Percentiles rank a stretch among this genome's conserved stretches.
phyloP scores from a whole-genome alignment of 1,140 invertebrate species.

The Drosophila quadrilineata region DNA sequence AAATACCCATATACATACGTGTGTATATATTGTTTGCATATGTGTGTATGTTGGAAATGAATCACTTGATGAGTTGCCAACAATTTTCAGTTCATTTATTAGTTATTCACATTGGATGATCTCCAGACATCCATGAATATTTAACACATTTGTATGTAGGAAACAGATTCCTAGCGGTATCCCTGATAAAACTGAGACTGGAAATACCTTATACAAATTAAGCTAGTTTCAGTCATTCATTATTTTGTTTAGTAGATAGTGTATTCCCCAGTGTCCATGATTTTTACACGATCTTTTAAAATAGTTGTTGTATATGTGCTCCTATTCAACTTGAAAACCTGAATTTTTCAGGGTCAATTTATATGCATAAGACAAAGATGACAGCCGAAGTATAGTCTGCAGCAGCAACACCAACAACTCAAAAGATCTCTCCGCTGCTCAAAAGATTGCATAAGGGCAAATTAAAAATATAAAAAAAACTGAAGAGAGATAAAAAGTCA shows the following conservation, averaged over 20 bases:
- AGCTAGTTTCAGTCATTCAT: slow-evolving; percentile 14
- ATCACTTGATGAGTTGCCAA: too few species aligned
- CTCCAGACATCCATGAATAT: neutral
- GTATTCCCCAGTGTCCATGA: neutral
- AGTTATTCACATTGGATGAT: neutral
- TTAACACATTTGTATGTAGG: neutral
- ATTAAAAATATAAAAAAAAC: slow-evolving; percentile 12
- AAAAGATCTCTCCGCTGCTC: slow-evolving; percentile 55
- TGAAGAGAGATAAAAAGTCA: slow-evolving; percentile 59
- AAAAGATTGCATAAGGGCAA: slow-evolving; percentile 69
- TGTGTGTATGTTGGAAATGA: too few species aligned
- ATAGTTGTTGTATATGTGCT: slow-evolving; percentile 36
- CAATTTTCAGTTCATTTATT: neutral
- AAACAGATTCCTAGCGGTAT: neutral
- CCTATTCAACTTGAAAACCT: slow-evolving; percentile 60
- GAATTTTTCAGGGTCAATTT: slow-evolving; percentile 76
- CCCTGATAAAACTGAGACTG: neutral
- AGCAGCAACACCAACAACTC: slow-evolving; percentile 2
- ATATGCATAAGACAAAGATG: slow-evolving; percentile 54
- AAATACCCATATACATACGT: slow-evolving; percentile 58
- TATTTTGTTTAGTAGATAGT: neutral
- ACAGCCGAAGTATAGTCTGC: slow-evolving; percentile 47
- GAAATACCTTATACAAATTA: slow-evolving; percentile 1
- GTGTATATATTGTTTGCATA: too few species aligned
- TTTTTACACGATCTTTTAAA: slow-evolving; percentile 27